Evolutionary conservation across 2,113 vertebrate species (phyloP).

Genomic region (Cathartes aura): DNA sequence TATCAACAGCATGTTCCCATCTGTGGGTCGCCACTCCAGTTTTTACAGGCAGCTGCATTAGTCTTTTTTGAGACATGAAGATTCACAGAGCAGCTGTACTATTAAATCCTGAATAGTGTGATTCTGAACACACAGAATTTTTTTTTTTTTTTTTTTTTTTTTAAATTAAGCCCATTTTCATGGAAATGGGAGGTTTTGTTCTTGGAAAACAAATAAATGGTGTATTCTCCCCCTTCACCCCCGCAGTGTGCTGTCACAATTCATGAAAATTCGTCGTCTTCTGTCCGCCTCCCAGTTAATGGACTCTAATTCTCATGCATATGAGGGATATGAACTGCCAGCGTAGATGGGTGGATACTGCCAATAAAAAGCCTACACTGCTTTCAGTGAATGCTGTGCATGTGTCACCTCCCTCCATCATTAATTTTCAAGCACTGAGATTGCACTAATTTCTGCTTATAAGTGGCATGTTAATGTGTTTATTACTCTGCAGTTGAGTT

Average conservation of each 20-base stretch:
- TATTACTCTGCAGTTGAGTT: neutral
- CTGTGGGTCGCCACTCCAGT: neutral
- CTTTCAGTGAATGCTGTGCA: neutral
- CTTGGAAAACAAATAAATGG: neutral
- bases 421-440: neutral
- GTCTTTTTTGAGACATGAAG: neutral
- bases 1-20: neutral
- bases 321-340: neutral
- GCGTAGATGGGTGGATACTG: neutral
- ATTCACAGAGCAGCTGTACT: neutral
- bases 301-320: constrained; percentile 29
- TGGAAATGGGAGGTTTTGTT: neutral
- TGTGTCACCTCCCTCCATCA: neutral
- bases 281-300: neutral
- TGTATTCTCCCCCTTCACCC: neutral
- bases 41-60: constrained; percentile 6
- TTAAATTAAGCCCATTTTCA: neutral
- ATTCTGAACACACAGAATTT: neutral
- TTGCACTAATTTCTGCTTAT: neutral
- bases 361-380: neutral
- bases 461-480: neutral
- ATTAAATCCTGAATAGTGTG: neutral
- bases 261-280: neutral
- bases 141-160: no score
- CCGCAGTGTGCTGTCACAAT: neutral